Conservation (phyloP, 2,113 vertebrate species). For the Dasyprocta punctata region DNA sequence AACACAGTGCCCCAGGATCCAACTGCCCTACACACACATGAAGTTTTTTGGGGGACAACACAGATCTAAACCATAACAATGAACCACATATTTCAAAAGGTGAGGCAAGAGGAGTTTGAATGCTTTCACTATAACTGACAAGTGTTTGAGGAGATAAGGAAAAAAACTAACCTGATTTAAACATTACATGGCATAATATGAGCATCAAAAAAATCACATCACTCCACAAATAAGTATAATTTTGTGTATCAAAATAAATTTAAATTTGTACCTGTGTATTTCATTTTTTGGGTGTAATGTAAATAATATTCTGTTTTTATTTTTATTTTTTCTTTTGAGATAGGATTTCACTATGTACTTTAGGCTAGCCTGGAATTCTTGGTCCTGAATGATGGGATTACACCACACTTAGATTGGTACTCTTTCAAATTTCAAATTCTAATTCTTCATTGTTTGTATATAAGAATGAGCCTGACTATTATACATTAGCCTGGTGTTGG, state of each 20-base stretch:
- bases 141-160: neutral
- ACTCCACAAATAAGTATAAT: neutral
- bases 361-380: neutral
- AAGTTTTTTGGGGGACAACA: neutral
- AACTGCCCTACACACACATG: neutral
- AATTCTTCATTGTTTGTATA: neutral
- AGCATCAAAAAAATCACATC: neutral
- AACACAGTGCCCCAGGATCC: neutral
- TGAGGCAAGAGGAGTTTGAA: neutral
- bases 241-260: neutral
- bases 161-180: neutral
- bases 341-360: neutral
- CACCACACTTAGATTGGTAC: neutral
- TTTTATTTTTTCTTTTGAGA: neutral
- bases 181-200: neutral
- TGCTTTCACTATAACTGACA: neutral
- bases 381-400: neutral
- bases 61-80: neutral
- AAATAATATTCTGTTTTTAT: neutral
- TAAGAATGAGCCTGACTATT: neutral
- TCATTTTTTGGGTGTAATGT: neutral
- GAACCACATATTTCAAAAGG: neutral
- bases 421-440: neutral
- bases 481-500: no score
- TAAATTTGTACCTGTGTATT: neutral